Evolutionary conservation across 2,797 vertebrate genomes (phyloP).

Genomic region (Heteromormyrus szaboi): DNA sequence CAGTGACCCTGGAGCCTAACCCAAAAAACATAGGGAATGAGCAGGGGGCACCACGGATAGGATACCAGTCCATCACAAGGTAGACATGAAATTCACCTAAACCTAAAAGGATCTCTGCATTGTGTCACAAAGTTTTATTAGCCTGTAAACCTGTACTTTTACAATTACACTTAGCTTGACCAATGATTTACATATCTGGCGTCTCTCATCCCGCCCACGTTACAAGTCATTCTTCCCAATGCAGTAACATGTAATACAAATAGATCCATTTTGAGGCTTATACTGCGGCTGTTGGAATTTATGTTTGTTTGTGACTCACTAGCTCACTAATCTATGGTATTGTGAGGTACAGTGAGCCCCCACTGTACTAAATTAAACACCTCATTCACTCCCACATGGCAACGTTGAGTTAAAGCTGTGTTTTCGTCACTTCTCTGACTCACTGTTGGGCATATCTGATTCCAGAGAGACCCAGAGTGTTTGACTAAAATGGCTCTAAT

Average conservation of each 20-base stretch:
- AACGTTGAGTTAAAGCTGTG: background rate
- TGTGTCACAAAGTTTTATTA: background rate
- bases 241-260: background rate
- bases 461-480: background rate
- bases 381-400: slow-evolving; percentile 6
- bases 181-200: background rate
- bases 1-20: background rate
- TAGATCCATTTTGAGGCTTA: background rate
- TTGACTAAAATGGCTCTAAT: slow-evolving; percentile 4
- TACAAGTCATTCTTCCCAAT: background rate
- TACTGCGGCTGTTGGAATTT: background rate
- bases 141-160: background rate
- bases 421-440: slow-evolving; percentile 12
- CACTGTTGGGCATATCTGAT: background rate
- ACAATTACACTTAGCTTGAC: background rate
- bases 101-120: background rate
- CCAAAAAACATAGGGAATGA: background rate
- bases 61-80: background rate
- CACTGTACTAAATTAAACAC: slow-evolving; percentile 11
- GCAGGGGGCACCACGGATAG: background rate
- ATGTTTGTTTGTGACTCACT: background rate
- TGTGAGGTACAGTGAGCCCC: background rate
- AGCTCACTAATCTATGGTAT: background rate
- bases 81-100: background rate
- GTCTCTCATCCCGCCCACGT: background rate